phyloP scores from a whole-genome alignment of 2,888 invertebrate species.

The Tuta absoluta region DNA sequence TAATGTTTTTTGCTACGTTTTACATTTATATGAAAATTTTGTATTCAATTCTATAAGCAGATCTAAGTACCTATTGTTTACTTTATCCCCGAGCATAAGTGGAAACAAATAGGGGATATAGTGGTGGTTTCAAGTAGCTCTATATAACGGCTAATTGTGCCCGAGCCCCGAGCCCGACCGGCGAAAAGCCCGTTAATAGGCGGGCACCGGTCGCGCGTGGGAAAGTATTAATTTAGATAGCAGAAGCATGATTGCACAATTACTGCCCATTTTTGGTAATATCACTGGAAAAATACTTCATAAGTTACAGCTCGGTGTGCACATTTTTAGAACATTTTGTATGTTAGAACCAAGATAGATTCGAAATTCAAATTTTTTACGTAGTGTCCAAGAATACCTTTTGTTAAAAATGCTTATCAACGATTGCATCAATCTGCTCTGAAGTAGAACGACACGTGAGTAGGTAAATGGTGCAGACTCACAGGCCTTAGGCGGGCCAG shows the following conservation, averaged over 20 bases:
- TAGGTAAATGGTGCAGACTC: no score
- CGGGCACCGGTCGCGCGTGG: conserved; percentile 30
- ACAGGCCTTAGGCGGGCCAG: no score
- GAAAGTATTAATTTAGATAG: conserved; percentile 40
- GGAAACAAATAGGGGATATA: conserved; percentile 41
- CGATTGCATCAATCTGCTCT: no score
- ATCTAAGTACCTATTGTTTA: conserved; percentile 10
- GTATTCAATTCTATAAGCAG: background rate
- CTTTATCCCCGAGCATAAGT: conserved; percentile 33
- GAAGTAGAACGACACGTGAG: no score
- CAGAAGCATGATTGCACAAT: conserved; percentile 32
- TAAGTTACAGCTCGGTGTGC: background rate
- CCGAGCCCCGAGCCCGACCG: conserved; percentile 40
- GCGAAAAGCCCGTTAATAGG: conserved; percentile 38
- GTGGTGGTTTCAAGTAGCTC: conserved; percentile 40
- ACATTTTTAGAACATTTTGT: background rate
- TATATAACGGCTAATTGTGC: conserved; percentile 49
- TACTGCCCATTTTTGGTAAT: conserved; percentile 27
- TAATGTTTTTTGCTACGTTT: no score
- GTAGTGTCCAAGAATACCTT: no score
- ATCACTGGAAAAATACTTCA: background rate
- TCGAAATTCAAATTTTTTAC: no score
- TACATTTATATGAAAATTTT: no score
- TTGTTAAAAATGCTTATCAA: no score
- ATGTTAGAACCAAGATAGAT: no score